A percentile compares a stretch with the other conserved stretches of the same genome.
These are phyloP conservation scores for Vulpes lagopus DNA, from an alignment of 2,113 vertebrate species.

Conservation along the genomic window DNA sequence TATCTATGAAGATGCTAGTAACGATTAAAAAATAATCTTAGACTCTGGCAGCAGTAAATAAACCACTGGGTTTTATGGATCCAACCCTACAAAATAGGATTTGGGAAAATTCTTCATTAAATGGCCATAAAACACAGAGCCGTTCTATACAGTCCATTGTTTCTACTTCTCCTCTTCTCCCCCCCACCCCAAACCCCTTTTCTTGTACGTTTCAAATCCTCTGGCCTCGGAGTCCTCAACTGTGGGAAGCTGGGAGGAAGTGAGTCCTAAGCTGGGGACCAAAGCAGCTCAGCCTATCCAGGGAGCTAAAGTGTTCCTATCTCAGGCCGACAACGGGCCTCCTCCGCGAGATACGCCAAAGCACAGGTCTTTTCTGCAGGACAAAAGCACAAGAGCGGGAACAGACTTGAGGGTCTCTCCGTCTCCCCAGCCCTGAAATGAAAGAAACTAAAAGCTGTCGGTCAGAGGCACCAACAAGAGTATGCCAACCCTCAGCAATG, in stretches of 20 bases:
- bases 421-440: background rate
- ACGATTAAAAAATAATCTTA: background rate
- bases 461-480: background rate
- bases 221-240: background rate
- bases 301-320: background rate
- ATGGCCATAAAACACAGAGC: background rate
- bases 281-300: background rate
- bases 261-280: background rate
- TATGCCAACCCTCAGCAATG: background rate
- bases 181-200: background rate
- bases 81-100: background rate
- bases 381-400: background rate
- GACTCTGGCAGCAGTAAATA: background rate
- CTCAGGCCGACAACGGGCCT: background rate
- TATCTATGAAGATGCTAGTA: background rate
- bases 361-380: background rate
- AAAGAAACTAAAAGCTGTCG: background rate
- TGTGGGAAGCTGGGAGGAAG: background rate
- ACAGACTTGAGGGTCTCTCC: background rate
- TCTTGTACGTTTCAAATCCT: background rate
- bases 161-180: background rate
- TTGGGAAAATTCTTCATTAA: background rate
- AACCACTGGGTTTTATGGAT: background rate
- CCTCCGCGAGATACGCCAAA: background rate
- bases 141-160: background rate